Evolutionary conservation across 2,113 vertebrate genomes (phyloP), one percentile per base, ranked within the genome.

Genomic region (Serinus canaria): DNA sequence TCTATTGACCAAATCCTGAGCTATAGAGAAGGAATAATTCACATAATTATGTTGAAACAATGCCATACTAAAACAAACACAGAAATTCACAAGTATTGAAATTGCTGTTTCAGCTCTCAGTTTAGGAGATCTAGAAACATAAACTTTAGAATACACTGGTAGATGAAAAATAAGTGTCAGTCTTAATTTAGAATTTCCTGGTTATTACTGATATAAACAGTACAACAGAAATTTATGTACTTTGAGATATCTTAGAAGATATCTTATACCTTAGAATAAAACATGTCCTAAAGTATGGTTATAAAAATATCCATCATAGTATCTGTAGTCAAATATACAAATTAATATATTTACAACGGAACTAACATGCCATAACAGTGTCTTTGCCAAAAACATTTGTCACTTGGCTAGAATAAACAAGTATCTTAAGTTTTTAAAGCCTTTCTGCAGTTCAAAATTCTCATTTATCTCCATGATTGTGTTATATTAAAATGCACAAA

Each of bases 361-460:
- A 82, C 77, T 56, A 89, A 84, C 47, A 82, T 46, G n/a, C n/a
- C 39, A 15, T 85, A 85, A 84, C 44, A 76, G 21, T 55, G 50
- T 35, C 23, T 85, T 79, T 83, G 81, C 53, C 67, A 64, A 92
- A 92, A 55, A 46, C 37, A 56, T 63, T 63, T 47, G 23, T 84
- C 69, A 89, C 35, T 53, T 50, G 37, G 53, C 13, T 69, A 92
- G 63, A 90, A 91, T 69, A 94, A 94, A 86, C 75, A 93, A 90
- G 58, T 77, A 93, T 72, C n/a, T 88, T 44, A 56, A 69, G 67
- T 73, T 90, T 87, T 84, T 69, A 33, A 80, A 88, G 68, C 18
- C 52, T 62, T 83, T 93, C 43, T 77, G 43, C 43, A 74, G 63
- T 83, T 88, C 46, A 77, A 28, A 75, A 73, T 60, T 82, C 81